Conservation (phyloP, 2,797 vertebrate genomes). For the Tolypeutes matacus region DNA sequence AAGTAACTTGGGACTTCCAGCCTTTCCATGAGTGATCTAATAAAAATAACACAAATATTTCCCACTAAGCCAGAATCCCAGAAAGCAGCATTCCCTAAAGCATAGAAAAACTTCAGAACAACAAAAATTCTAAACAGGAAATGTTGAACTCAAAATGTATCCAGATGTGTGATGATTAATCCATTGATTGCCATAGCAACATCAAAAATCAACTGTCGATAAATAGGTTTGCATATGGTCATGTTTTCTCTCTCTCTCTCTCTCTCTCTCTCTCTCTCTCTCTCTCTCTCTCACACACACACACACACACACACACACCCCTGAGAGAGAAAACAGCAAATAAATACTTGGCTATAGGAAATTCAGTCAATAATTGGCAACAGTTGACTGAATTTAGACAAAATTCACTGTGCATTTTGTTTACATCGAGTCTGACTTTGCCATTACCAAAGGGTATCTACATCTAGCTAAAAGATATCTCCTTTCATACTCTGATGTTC, state of each 20-base stretch:
- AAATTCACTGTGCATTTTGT: not conserved
- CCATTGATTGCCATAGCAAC: not conserved
- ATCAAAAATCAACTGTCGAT: not conserved
- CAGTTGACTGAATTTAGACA: not conserved
- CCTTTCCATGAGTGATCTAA: not conserved
- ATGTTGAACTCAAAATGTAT: not conserved
- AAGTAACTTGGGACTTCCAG: not conserved
- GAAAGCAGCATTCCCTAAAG: not conserved
- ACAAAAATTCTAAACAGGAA: constrained; percentile 19
- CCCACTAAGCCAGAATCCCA: not conserved
- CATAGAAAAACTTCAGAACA: not conserved
- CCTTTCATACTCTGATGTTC: not conserved
- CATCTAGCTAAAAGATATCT: not conserved
- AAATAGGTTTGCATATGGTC: not conserved
- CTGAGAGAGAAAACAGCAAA: constrained; percentile 3
- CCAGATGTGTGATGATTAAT: not conserved
- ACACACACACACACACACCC: too few species aligned
- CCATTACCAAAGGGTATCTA: not conserved
- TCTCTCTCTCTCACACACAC: too few species aligned
- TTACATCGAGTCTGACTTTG: not conserved
- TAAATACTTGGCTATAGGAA: not conserved
- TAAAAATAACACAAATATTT: not conserved
- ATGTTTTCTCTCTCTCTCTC: too few species aligned
- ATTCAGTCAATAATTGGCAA: not conserved
- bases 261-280: too few species aligned